These are phyloP conservation scores for Pachydiplax longipennis DNA, from an alignment of 2,888 invertebrate species.

Conservation along the genomic window DNA sequence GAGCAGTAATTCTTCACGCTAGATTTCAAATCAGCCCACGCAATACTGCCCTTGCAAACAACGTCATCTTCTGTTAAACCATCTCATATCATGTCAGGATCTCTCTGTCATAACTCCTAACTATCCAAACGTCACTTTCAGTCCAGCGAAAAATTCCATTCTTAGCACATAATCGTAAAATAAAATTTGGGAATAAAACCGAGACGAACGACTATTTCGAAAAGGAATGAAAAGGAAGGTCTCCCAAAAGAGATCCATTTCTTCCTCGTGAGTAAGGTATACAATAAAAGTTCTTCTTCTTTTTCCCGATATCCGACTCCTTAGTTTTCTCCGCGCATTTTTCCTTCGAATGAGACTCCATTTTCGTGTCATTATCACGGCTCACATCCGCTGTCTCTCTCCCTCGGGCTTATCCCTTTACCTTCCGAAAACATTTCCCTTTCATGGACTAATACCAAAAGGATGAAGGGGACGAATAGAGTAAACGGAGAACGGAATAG, in stretches of 20 bases:
- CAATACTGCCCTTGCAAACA: too few relatives aligned
- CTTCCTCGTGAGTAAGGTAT: background rate
- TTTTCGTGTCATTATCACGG: slow-evolving; percentile 31
- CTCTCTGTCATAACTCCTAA: too few relatives aligned
- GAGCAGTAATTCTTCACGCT: too few relatives aligned
- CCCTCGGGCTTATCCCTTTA: slow-evolving; percentile 6
- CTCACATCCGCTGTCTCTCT: background rate
- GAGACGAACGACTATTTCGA: too few relatives aligned
- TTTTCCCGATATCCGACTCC: background rate
- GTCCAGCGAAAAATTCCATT: too few relatives aligned
- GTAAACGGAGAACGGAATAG: background rate
- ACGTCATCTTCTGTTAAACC: too few relatives aligned
- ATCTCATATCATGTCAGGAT: too few relatives aligned
- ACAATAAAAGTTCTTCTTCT: background rate
- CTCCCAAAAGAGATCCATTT: background rate
- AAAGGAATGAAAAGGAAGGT: background rate
- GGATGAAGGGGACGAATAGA: background rate
- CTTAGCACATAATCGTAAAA: too few relatives aligned
- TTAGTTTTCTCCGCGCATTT: too few relatives aligned
- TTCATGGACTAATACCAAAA: background rate
- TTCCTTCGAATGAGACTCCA: background rate
- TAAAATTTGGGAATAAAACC: too few relatives aligned
- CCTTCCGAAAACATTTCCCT: slow-evolving; percentile 11
- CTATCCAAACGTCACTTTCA: too few relatives aligned
- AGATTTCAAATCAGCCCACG: too few relatives aligned